Evolutionary conservation across 2,888 invertebrate species (phyloP).

Genomic region (Athalia rosae): DNA sequence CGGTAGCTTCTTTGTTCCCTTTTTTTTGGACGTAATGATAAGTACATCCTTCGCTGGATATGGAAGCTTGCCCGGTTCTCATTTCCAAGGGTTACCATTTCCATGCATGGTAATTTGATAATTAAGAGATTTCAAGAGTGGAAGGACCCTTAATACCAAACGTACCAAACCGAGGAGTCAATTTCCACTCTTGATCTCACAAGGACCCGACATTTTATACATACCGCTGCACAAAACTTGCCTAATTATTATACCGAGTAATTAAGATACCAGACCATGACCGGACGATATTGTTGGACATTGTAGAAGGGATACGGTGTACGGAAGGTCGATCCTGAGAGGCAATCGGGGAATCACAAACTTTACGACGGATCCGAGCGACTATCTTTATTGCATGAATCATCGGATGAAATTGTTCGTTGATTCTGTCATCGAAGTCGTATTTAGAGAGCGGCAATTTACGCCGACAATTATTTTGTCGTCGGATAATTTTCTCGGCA

Average conservation of each 20-base stretch:
- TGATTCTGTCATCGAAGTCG: no score
- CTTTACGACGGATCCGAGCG: no score
- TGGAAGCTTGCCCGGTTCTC: slow-evolving; percentile 10
- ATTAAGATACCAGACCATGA: slow-evolving; percentile 39
- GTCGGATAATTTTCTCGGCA: no score
- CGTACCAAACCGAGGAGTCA: slow-evolving; percentile 7
- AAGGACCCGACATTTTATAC: background rate
- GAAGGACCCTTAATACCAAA: slow-evolving; percentile 18
- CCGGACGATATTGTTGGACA: slow-evolving; percentile 12
- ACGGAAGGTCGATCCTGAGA: no score
- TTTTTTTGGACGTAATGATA: no score
- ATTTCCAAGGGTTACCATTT: background rate
- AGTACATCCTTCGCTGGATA: background rate
- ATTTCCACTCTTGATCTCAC: background rate
- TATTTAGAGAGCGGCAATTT: no score
- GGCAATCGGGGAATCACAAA: no score
- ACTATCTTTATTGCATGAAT: no score
- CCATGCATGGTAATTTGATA: slow-evolving; percentile 55
- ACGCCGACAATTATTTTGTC: no score
- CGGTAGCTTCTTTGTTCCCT: no score
- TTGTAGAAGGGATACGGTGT: background rate
- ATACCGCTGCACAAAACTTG: background rate
- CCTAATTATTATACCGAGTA: slow-evolving; percentile 32
- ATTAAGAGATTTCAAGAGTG: slow-evolving; percentile 57
- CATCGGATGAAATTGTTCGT: no score